Conservation (phyloP, 2,113 vertebrate species). For the Dromaius novaehollandiae region DNA sequence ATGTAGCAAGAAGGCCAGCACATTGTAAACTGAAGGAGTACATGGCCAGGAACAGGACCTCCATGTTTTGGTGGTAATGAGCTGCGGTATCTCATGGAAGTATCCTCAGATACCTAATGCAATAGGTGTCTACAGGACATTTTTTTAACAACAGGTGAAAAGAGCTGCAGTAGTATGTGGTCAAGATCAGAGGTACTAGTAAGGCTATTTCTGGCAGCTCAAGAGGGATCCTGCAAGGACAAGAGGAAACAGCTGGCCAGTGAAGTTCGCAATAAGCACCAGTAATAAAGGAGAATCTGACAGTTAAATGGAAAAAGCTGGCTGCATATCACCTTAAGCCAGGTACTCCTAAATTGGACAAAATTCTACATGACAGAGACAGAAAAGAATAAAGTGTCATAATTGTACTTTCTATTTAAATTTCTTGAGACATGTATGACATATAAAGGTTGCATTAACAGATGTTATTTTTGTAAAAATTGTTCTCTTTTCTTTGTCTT, state of each 20-base stretch:
- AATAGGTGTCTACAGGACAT: background rate
- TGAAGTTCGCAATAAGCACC: background rate
- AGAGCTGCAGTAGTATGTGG: background rate
- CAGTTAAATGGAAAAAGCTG: background rate
- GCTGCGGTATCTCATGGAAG: background rate
- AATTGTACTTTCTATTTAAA: background rate
- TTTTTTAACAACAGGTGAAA: background rate
- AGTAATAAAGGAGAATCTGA: background rate
- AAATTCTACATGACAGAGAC: background rate
- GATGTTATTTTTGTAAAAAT: background rate
- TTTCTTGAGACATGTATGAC: background rate
- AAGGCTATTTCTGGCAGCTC: background rate
- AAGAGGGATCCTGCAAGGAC: background rate
- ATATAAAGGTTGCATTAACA: background rate
- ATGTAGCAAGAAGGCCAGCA: background rate
- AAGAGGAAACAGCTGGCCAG: rapidly evolving
- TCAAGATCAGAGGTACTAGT: background rate
- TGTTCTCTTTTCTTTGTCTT: background rate
- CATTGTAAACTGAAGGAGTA: background rate
- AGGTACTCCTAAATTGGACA: too few relatives aligned
- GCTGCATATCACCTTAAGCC: background rate
- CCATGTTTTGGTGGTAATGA: background rate
- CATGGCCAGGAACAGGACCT: background rate
- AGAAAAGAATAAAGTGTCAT: background rate
- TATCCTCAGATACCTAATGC: background rate